A percentile compares a stretch with the other conserved stretches of the same genome.
Conservation (phyloP, 2,797 vertebrate species). For the Parotocinclus haroldoi region DNA sequence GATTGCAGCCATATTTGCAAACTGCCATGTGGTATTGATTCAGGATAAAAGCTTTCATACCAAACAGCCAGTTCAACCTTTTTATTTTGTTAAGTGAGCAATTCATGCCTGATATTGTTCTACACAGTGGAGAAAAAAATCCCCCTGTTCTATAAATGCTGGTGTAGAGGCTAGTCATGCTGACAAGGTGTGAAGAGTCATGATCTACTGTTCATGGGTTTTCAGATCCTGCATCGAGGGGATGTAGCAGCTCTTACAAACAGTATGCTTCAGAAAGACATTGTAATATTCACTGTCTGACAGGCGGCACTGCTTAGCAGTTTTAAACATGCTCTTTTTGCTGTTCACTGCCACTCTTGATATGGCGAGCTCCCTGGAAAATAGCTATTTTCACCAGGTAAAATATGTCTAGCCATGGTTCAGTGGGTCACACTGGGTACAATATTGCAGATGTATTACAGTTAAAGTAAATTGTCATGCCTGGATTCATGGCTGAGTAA, state of each 20-base stretch:
- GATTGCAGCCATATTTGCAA: constrained; percentile 23
- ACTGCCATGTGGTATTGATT: constrained; percentile 39
- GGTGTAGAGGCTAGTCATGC: constrained; percentile 56
- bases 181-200: constrained; percentile 73
- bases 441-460: not conserved
- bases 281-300: constrained; percentile 15
- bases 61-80: constrained; percentile 38
- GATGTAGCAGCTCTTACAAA: constrained; percentile 53
- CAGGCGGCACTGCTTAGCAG: constrained; percentile 26
- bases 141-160: constrained; percentile 35
- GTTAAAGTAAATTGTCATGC: not conserved
- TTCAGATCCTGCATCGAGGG: constrained; percentile 71
- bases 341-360: not conserved
- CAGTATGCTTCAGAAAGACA: constrained; percentile 16
- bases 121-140: constrained; percentile 39
- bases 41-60: constrained; percentile 40
- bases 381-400: not conserved
- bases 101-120: constrained; percentile 33
- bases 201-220: constrained; percentile 63
- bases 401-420: not conserved
- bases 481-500: not conserved
- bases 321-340: not conserved
- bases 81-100: constrained; percentile 38
- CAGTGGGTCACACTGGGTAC: not conserved
- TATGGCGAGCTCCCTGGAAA: not conserved